phyloP scores from a whole-genome alignment of 1,140 invertebrate species.

The Drosophila lacertosa region DNA sequence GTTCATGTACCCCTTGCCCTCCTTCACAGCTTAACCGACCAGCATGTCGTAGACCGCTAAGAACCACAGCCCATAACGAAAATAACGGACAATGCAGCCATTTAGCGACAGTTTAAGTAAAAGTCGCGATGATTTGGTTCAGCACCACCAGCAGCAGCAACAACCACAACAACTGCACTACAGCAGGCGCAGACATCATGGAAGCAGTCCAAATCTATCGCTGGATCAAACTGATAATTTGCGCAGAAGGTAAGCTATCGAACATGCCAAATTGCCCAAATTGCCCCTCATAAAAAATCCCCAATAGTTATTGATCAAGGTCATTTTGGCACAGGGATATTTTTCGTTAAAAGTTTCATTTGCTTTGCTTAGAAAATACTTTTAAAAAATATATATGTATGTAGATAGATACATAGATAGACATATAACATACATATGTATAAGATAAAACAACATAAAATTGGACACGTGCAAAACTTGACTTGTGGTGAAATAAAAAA shows the following conservation, averaged over 20 bases:
- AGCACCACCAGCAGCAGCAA: slow-evolving; percentile 48
- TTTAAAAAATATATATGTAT: slow-evolving; percentile 1
- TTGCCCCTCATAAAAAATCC: background rate
- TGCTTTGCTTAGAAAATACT: no score
- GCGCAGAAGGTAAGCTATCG: slow-evolving; percentile 67
- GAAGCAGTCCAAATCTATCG: slow-evolving; percentile 78
- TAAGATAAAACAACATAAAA: background rate
- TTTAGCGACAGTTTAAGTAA: slow-evolving; percentile 78
- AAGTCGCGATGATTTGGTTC: slow-evolving; percentile 82
- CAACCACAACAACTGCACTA: slow-evolving; percentile 50
- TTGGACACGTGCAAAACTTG: slow-evolving; percentile 59
- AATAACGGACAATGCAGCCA: slow-evolving; percentile 74
- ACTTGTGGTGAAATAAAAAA: slow-evolving; percentile 62
- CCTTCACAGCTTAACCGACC: slow-evolving; percentile 17
- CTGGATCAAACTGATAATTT: slow-evolving; percentile 80
- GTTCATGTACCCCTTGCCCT: background rate
- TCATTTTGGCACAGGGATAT: slow-evolving; percentile 12
- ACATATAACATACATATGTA: background rate
- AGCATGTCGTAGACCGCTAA: slow-evolving; percentile 63
- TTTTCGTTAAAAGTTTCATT: background rate
- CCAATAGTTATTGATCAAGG: slow-evolving; percentile 37
- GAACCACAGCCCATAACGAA: slow-evolving; percentile 29
- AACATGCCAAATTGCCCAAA: background rate
- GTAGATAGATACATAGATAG: background rate
- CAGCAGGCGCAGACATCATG: slow-evolving; percentile 68